Evolutionary conservation across 2,888 invertebrate species (phyloP), one percentile per base, ranked within the genome.

Genomic region (Antitype chi): DNA sequence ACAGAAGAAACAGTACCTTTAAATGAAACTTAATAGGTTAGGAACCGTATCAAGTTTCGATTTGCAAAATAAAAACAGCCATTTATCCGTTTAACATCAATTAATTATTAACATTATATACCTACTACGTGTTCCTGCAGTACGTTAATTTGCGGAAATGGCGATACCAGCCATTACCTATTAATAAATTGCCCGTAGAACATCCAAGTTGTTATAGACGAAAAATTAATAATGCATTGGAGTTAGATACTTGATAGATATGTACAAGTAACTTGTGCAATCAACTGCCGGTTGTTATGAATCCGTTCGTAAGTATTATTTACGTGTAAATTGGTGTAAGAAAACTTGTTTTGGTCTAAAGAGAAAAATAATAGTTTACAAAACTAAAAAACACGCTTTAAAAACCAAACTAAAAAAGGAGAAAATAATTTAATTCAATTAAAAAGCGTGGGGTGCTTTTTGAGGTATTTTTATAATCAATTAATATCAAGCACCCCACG

Each of bases 251-350:
- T 68, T 38, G 71, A 63, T 74, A 69, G 59, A 83, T 74, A 77
- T 69, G 69, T 80, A 80, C 13, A 82, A 47, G 59, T 4, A n/a
- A 62, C 47, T 83, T 83, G 84, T 81, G 84, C 66, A 84, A 84
- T 77, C 68, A 9, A 78, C 78, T 84, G 69, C 83, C 83, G 83
- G 84, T 70, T 80, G 55, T 83, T 83, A 83, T 71, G 68, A 43
- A 23, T 72, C 49, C 9, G 47, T 80, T 83, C 63, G 68, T 80
- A 80, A 75, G 66, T 63, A 75, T 62, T 74, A 32, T 82, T 79
- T 64, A 69, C 49, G 68, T 71, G 17, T 52, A 67, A 28, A n/a
- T 17, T 67, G 9, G 15, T 63, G 47, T 57, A 43, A 38, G 57
- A 64, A 69, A 74, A 57, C 25, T 67, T 3, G 62, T 57, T 43